phyloP scores from a whole-genome alignment of 2,113 vertebrate species.

The Alethe diademata region DNA sequence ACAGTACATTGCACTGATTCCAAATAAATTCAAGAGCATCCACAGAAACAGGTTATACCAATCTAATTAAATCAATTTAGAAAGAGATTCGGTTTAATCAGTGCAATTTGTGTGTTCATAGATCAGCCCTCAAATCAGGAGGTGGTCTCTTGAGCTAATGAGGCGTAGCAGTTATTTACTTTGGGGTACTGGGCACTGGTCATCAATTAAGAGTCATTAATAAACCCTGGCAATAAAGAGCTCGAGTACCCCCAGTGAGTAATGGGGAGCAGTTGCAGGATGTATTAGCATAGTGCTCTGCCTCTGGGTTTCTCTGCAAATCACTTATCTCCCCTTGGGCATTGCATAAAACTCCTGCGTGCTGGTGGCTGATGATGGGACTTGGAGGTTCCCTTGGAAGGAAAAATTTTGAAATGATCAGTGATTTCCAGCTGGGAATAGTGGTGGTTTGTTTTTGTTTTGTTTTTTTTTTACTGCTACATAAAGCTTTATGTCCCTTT shows the following conservation, averaged over 20 bases:
- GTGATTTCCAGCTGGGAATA: background rate
- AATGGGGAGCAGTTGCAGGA: constrained; percentile 56
- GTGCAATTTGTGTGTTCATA: constrained; percentile 44
- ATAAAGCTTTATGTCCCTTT: background rate
- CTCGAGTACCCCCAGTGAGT: constrained; percentile 34
- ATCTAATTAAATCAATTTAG: constrained; percentile 61
- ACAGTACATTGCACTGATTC: background rate
- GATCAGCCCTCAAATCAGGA: constrained; percentile 53
- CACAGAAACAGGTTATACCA: background rate
- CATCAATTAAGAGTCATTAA: constrained; percentile 63
- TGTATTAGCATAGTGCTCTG: constrained; percentile 41
- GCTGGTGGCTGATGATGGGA: constrained; percentile 2
- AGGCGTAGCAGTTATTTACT: constrained; percentile 60
- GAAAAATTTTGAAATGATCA: background rate
- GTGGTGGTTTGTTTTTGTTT: background rate
- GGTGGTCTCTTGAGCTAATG: constrained; percentile 56
- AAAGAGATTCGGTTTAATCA: constrained; percentile 32
- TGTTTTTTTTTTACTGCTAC: background rate
- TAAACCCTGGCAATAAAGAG: constrained; percentile 59
- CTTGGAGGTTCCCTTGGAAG: constrained; percentile 1
- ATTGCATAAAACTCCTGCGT: background rate
- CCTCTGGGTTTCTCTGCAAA: constrained; percentile 46
- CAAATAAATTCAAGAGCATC: constrained; percentile 42
- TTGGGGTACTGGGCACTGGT: constrained; percentile 48
- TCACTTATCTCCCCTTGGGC: background rate